Conservation (phyloP, 2,888 invertebrate species). For the Auanema freiburgensis region DNA sequence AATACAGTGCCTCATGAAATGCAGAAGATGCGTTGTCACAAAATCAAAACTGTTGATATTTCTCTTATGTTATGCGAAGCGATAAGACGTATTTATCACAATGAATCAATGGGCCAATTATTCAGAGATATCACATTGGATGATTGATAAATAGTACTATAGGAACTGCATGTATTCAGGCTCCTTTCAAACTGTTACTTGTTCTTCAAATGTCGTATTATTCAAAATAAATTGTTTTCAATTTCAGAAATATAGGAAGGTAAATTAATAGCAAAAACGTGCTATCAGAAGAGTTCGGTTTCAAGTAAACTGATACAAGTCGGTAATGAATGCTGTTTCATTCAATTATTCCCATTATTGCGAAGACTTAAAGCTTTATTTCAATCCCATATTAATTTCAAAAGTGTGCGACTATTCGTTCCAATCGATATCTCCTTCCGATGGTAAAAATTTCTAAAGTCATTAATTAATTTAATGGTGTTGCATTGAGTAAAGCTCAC, state of each 20-base stretch:
- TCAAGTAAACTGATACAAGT: no score
- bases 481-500: slow-evolving; percentile 33
- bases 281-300: no score
- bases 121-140: slow-evolving; percentile 70
- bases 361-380: no score
- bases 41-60: slow-evolving; percentile 98
- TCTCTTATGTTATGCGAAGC: slow-evolving; percentile 93
- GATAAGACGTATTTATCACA: slow-evolving; percentile 95
- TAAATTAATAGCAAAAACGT: no score
- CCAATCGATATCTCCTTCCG: slow-evolving; percentile 32
- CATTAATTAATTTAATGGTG: slow-evolving; percentile 30
- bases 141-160: slow-evolving; percentile 33
- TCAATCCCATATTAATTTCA: no score
- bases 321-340: no score
- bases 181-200: no score
- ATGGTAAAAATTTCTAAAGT: slow-evolving; percentile 29
- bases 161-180: no score
- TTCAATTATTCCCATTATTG: no score
- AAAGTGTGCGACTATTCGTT: slow-evolving; percentile 23
- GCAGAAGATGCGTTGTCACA: slow-evolving; percentile 98
- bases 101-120: slow-evolving; percentile 98
- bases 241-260: no score
- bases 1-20: slow-evolving; percentile 98
- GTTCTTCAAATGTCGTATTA: no score
- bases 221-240: no score